A percentile compares a stretch with the other conserved stretches of the same genome.
phyloP scores from a whole-genome alignment of 2,797 vertebrate species.

The Numenius phaeopus region DNA sequence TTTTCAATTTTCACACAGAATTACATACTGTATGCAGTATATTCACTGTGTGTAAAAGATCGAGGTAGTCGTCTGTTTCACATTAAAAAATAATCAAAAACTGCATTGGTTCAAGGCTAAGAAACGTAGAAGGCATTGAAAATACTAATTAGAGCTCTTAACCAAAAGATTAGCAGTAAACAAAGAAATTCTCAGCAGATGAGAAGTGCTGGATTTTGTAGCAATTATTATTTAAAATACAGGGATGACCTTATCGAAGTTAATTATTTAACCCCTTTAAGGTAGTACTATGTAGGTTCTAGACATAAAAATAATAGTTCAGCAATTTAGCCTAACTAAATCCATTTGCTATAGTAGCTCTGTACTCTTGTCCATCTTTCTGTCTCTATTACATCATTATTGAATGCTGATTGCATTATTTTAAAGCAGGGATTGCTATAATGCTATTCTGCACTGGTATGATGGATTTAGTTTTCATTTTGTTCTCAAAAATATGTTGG shows the following conservation, averaged over 20 bases:
- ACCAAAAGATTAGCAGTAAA: conserved; percentile 7
- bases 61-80: conserved; percentile 72
- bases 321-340: conserved; percentile 55
- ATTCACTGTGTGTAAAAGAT: conserved; percentile 56
- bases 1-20: conserved; percentile 77
- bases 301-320: conserved; percentile 28
- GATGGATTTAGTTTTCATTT: conserved; percentile 77
- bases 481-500: conserved; percentile 68
- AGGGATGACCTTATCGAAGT: conserved; percentile 24
- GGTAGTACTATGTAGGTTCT: background rate
- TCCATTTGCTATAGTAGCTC: conserved; percentile 53
- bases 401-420: conserved; percentile 72
- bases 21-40: conserved; percentile 61
- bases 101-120: conserved; percentile 39
- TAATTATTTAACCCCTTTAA: conserved; percentile 34
- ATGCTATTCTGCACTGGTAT: conserved; percentile 34
- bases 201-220: conserved; percentile 12
- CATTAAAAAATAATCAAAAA: conserved; percentile 70
- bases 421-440: conserved; percentile 64
- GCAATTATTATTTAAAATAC: conserved; percentile 27
- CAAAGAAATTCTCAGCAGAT: conserved; percentile 19
- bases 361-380: conserved; percentile 42
- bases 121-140: background rate
- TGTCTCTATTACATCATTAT: conserved; percentile 69
- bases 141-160: conserved; percentile 33